Base-by-base conservation (phyloP, 2,888 invertebrate species). In the Cosmorhoe ocellata region DNA sequence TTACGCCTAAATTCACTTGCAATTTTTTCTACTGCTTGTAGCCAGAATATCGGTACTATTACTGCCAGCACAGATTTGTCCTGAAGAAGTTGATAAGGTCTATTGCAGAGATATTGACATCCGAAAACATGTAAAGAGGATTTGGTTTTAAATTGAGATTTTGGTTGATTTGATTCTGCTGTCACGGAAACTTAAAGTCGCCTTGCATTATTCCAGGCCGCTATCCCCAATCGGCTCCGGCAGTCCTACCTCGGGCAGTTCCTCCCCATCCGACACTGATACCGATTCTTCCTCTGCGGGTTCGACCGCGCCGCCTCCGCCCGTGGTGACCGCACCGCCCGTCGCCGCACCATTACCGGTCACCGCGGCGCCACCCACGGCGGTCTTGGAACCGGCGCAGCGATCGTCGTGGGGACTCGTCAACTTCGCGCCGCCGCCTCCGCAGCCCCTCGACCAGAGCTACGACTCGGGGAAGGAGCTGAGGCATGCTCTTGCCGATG, bases 221-320 rank as follows among this genome's bases (percentile, higher is more conserved):
- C 71, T 87, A 61, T 75, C 91, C 52, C 76, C 91, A 54, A 74
- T 92, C 84, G 74, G 87, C 45, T 79, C 92, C 64, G 75, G 83
- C 60, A 81, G 86, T 60, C 83, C 84, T 27, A 81, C 91, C 72
- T 71, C 92, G 62, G 87, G 90, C 67, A 90, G 92, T 55, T 79
- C 78, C 1, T 79, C 78, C 9, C 77, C 68, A 1, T 77, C 78
- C 6, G 77, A 78, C 54, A 76, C 78, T 0, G 78, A 77, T 33
- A 66, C 69, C 68, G 86, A 92, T 65, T 90, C 91, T 3, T 93
- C 93, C 1, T 92, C 92, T 0, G 93, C 92, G 30, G 94, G 92
- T 67, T 92, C 93, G 0, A 57, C 93, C 4, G 91, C 93, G 56
- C 92, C 93, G 0, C 24, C 18, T 0, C 92, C 92, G 9, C 90